phyloP scores from a whole-genome alignment of 23 tunicate species.

The Clavelina lepadiformis region DNA sequence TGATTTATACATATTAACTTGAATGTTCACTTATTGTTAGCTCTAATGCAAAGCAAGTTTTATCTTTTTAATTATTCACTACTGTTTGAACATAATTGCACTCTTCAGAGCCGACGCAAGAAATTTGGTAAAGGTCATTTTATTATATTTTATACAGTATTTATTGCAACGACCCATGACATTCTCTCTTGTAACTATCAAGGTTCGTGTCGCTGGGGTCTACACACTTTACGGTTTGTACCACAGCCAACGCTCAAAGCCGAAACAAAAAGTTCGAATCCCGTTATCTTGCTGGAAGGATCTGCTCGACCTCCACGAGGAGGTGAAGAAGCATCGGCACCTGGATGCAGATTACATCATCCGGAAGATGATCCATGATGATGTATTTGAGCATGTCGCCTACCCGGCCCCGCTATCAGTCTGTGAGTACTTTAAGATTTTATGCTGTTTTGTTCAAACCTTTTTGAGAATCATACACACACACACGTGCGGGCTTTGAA shows the following conservation, averaged over 20 bases:
- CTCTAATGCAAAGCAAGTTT: too few relatives aligned
- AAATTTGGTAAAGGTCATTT: too few relatives aligned
- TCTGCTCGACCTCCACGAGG: constrained; percentile 38
- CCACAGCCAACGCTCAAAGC: constrained; percentile 44
- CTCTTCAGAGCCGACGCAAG: too few relatives aligned
- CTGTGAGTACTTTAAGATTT: constrained; percentile 19
- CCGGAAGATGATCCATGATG: constrained; percentile 48
- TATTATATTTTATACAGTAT: too few relatives aligned
- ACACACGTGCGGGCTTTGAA: too few relatives aligned
- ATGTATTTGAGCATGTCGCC: constrained; percentile 54
- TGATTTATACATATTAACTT: too few relatives aligned
- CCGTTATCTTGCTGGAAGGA: constrained; percentile 65
- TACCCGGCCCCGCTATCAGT: constrained; percentile 65
- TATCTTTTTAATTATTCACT: too few relatives aligned
- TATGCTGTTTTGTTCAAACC: too few relatives aligned
- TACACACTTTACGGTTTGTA: constrained; percentile 60
- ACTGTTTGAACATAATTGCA: too few relatives aligned
- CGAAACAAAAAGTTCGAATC: constrained; percentile 51
- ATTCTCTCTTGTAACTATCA: neutral
- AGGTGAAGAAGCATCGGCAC: constrained; percentile 54
- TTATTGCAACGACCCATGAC: neutral
- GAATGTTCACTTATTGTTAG: too few relatives aligned
- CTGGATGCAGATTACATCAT: constrained; percentile 79
- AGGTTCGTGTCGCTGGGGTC: constrained; percentile 78
- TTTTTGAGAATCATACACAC: too few relatives aligned